A percentile compares a stretch with the other conserved stretches of the same genome.
phyloP scores from a whole-genome alignment of 2,888 invertebrate genomes.

The Mylabris sibirica region DNA sequence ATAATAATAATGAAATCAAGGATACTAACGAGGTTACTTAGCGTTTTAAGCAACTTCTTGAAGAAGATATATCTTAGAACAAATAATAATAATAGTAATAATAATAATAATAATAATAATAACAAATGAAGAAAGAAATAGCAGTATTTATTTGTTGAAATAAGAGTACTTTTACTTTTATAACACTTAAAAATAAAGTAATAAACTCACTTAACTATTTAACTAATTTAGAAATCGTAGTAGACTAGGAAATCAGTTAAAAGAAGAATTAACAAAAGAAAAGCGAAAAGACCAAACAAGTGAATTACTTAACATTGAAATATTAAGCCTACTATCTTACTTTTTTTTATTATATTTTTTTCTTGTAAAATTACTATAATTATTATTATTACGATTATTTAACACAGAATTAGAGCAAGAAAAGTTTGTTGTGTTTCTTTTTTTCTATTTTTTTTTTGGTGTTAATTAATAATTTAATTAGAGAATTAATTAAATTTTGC shows the following conservation, averaged over 20 bases:
- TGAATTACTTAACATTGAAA: background rate
- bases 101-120: background rate
- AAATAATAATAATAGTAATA: background rate
- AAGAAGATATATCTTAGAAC: background rate
- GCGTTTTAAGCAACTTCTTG: background rate
- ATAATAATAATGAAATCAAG: background rate
- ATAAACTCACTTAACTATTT: background rate
- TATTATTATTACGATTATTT: background rate
- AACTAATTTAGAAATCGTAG: slow-evolving; percentile 1
- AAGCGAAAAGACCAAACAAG: background rate
- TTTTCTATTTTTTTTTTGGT: no score
- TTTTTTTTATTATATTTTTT: background rate
- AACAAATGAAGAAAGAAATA: background rate
- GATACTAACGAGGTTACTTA: background rate
- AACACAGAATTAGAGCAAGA: background rate
- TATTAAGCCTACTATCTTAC: background rate
- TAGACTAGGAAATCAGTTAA: background rate
- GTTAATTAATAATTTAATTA: no score
- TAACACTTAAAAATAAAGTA: background rate
- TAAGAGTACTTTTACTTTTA: slow-evolving; percentile 6
- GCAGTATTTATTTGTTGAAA: background rate
- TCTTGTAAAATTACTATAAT: no score
- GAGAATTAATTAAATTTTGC: background rate
- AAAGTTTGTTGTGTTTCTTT: background rate
- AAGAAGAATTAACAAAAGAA: background rate